Base-by-base conservation (phyloP, 2,113 vertebrate genomes). In the Talpa occidentalis region DNA sequence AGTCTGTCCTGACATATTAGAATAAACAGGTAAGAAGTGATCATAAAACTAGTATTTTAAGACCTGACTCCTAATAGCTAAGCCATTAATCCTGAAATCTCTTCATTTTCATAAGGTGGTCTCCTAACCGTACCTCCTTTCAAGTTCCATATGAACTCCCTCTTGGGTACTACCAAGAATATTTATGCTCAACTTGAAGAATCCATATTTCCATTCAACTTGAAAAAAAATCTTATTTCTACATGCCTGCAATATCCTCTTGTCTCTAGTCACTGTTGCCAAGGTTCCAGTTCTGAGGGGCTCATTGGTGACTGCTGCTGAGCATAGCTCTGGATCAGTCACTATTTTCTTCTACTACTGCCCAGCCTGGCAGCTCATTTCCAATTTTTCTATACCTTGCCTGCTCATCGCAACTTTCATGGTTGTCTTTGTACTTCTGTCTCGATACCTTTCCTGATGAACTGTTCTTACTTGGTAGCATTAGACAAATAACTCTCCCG, bases 1-100 rank as follows among this genome's bases (percentile, higher is more conserved):
- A 70, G 56, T 22, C 60, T 73, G 11, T 6, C 32, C 14, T 74
- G 56, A 42, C 0, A 42, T 73, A 26, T 7, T 70, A 22, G 60
- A 70, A 83, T 88, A 62, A 82, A 77, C 28, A 62, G 30, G 64
- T 77, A 62, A 88, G 35, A 94, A 72, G 60, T 47, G n/a, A 69
- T 69, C 24, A 10, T 62, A 54, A 92, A 76, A 89, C 19, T 44
- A 32, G 14, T 24, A 52, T 32, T 88, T 70, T 11, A 69, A 69
- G 5, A 6, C 52, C 76, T 86, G 19, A 37, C 15, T 74, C 17
- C 9, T 5, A 52, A 24, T 8, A 32, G 19, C 59, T 37, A 35
- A 26, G 17, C 56, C n/a, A n/a, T 24, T 73, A 67, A 7, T 19
- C 56, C 8, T 79, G 49, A 67, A 79, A 59, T 82, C 14, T 10